Evolutionary conservation across 1,140 invertebrate species (phyloP), one percentile per base, ranked within the genome.

Genomic region (Monomorium pharaonis): DNA sequence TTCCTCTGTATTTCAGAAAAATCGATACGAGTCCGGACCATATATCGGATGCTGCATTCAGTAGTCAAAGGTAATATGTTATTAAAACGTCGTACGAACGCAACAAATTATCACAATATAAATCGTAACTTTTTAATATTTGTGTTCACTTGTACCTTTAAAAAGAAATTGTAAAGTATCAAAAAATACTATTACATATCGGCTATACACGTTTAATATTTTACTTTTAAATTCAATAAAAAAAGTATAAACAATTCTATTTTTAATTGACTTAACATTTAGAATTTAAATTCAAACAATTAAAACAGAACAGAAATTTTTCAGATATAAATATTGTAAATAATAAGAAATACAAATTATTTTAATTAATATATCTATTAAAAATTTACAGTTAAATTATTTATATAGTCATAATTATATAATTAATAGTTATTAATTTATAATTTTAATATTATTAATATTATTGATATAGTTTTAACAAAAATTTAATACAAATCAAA

Each of bases 51-150:
- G 78, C 69, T 16, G 5, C 75, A 12, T 47, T 88, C 75, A 88
- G 56, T 12, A 75, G 44, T 80, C 75, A 86, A 76, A 89, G 88
- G 88, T 89, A 88, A 89, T 47, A 63, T 47, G n/a, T 54, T 6
- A 44, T 58, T n/a, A 44, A 5, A 80, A 69, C 9, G 42, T 63
- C 42, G 6, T 67, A 67, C 0, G 44, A 77, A 30, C 37, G n/a
- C 18, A 54, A 37, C 37, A 3, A 37, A 80, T 42, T 51, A 37
- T 78, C 12, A 7, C 51, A 67, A 63, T 47, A 42, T 62, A 10
- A 47, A 60, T 62, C 30, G 18, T 14, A 65, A 65, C 49, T n/a
- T 70, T n/a, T 33, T 69, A 56, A 42, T 24, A 33, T 21, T 5
- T 30, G 0, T 9, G 18, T 60, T 60, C n/a, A n/a, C n/a, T 74